Base-by-base conservation (phyloP, 2,888 invertebrate species). In the Lithophane leautieri region DNA sequence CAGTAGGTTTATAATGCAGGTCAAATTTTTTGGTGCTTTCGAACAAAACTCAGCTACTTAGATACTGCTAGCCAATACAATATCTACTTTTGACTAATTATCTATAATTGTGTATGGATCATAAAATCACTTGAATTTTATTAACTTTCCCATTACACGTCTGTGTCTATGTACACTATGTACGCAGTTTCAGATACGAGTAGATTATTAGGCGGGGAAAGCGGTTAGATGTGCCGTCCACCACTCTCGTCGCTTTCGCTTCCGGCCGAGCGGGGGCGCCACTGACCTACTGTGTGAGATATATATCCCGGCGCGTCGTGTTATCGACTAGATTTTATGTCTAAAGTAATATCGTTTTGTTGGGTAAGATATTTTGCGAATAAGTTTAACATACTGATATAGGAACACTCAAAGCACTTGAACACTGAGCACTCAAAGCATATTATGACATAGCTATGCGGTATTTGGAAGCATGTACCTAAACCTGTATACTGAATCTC, bases 201-300 rank as follows among this genome's bases (percentile, higher is more conserved):
- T n/a, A 83, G 72, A 81, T 86, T 80, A 77, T 78, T 81, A 85
- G 58, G 73, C 76, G 70, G 87, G 87, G 91, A 92, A 92, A 92
- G 91, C 88, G 77, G 83, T 67, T 87, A 86, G 84, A 82, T 88
- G 84, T 79, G 69, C 70, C 61, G 82, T 75, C 78, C 76, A 70
- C 70, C 42, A 50, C 76, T 54, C 68, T 70, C 65, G 52, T 62
- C 74, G 92, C 93, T 94, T 94, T 94, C 94, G 89, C 91, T 93
- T 94, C 94, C 94, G 92, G 84, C 88, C 92, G 92, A 88, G 81
- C 58, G 92, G 90, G 86, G 92, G 91, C 92, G 93, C 91, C 87
- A 88, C 86, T 86, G 84, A 86, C 88, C 88, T 79, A 86, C 88
- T 88, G 76, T 54, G 71, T 47, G 25, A 22, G 47, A 71, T 65